Evolutionary conservation across 30 jellyfish, hydroid and myxozoan genomes (phyloP).

Genomic region (Catostylus mosaicus): DNA sequence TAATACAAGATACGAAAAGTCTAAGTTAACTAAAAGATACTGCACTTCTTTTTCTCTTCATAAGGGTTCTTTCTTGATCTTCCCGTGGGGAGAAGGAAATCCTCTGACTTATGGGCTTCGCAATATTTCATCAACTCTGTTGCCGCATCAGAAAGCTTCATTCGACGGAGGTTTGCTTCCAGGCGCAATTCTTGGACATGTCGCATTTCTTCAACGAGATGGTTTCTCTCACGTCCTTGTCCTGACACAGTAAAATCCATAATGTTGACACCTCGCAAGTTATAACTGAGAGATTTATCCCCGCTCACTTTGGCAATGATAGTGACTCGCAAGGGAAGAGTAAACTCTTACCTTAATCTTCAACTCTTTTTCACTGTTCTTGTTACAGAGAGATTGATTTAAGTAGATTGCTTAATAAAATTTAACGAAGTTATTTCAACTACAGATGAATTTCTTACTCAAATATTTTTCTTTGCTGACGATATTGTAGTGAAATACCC

Average conservation of each 20-base stretch:
- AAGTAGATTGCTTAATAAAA: too few relatives aligned
- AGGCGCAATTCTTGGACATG: slow-evolving; percentile 66
- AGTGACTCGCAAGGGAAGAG: too few relatives aligned
- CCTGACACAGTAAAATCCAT: slow-evolving; percentile 77
- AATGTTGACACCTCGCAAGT: slow-evolving; percentile 30
- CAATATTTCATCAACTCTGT: slow-evolving; percentile 69
- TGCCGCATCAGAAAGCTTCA: slow-evolving; percentile 75
- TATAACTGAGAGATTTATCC: neutral
- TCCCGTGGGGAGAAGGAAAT: slow-evolving; percentile 67
- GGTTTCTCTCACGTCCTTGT: slow-evolving; percentile 67
- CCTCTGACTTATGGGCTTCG: slow-evolving; percentile 68
- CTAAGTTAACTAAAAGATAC: slow-evolving; percentile 9
- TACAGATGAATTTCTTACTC: too few relatives aligned
- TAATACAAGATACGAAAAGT: too few relatives aligned
- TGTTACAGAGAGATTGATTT: too few relatives aligned
- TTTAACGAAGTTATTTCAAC: too few relatives aligned
- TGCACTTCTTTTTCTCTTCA: slow-evolving; percentile 74
- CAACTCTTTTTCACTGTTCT: too few relatives aligned
- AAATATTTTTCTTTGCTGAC: too few relatives aligned
- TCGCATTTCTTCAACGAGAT: slow-evolving; percentile 66
- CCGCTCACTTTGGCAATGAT: slow-evolving; percentile 7
- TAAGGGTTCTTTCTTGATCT: slow-evolving; percentile 71
- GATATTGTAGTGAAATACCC: too few relatives aligned
- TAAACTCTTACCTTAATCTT: too few relatives aligned
- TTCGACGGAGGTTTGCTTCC: slow-evolving; percentile 56